Evolutionary conservation across 1,140 invertebrate species (phyloP), one percentile per base, ranked within the genome.

Genomic region (Anthonomus grandis): DNA sequence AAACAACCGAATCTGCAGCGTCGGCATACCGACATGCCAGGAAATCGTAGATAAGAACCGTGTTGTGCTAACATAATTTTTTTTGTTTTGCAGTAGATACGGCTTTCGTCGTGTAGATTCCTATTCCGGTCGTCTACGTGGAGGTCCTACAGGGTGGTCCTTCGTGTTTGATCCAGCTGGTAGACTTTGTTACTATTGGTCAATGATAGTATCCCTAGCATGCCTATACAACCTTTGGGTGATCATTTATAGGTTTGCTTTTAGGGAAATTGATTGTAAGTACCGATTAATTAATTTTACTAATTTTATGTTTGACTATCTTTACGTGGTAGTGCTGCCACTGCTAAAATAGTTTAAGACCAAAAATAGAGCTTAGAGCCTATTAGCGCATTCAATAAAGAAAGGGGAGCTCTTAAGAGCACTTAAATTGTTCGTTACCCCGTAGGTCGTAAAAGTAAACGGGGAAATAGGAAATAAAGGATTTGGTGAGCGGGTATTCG

Each of bases 161-260:
- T 94, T 95, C 75, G 92, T 93, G 37, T 94, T 94, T 74, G 91
- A 95, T 78, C 90, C 89, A 12, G 90, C 91, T 47, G 92, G 92
- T 59, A 81, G 91, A 24, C 82, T 95, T 19, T 95, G 91, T 77
- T 95, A 95, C 77, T 95, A 95, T 71, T 95, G 93, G 93, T 94
- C 91, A 60, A 92, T 95, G 86, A 90, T 98, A 31, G 95, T 98
- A 27, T 97, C 94, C 49, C 81, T 98, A 64, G 95, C 95, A 65
- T 98, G 98, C 78, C 85, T 98, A 55, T 98, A 98, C 81, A 98
- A 98, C 78, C 96, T 98, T 71, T 97, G 94, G 95, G 93, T 97
- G 70, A 94, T 97, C 76, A 95, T 97, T 68, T 98, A 97, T 81
- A 86, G 95, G 74, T 97, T 96, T 81, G 92, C 95, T 75, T 98